Conservation (phyloP, 2,888 invertebrate genomes). For the Nomada fabriciana region DNA sequence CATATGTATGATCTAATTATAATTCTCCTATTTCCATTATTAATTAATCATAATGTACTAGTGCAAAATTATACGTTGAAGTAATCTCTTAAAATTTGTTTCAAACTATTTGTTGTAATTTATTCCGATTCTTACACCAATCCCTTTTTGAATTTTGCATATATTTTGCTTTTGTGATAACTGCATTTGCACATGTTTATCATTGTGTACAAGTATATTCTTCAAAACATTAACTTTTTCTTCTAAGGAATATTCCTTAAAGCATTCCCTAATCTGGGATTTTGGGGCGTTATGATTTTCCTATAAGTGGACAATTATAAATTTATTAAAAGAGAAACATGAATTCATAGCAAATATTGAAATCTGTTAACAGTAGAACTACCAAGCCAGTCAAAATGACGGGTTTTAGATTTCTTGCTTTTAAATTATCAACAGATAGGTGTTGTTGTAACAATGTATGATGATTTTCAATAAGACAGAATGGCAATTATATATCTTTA, state of each 20-base stretch:
- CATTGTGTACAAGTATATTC: constrained; percentile 39
- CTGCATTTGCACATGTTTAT: constrained; percentile 5
- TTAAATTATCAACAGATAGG: no score
- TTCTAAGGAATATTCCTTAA: constrained; percentile 40
- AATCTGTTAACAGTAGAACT: no score
- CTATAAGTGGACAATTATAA: constrained; percentile 22
- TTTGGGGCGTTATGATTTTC: not conserved
- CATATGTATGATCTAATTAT: not conserved
- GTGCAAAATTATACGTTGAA: not conserved
- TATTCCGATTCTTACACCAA: constrained; percentile 32
- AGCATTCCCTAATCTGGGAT: constrained; percentile 30
- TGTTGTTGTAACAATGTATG: no score
- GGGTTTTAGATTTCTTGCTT: no score
- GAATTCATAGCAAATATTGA: not conserved
- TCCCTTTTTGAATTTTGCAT: constrained; percentile 8
- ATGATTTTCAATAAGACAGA: no score
- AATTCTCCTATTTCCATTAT: not conserved
- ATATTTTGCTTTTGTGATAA: not conserved
- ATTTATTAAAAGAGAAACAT: not conserved
- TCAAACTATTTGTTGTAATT: not conserved
- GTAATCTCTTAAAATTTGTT: not conserved
- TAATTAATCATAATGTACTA: not conserved
- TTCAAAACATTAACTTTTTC: constrained; percentile 49
- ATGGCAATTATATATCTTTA: no score
- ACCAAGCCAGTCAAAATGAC: no score